Evolutionary conservation across 2,113 vertebrate genomes (phyloP), one percentile per base, ranked within the genome.

Genomic region (Triplophysa rosa): DNA sequence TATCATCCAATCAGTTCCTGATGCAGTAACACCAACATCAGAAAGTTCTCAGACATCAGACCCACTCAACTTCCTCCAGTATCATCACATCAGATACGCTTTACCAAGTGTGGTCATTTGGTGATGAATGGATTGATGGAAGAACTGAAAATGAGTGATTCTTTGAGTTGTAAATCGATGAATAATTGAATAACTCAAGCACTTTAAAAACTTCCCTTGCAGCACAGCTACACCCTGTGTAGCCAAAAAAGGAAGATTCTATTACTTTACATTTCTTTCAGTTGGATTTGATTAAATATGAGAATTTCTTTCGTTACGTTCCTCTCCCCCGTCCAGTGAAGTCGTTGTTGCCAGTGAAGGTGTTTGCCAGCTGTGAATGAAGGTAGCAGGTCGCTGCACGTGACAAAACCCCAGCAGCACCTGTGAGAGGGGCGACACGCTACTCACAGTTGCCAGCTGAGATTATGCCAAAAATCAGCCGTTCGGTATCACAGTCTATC

Each of bases 401-500:
- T 94, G 95, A 91, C 91, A 90, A 92, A 96, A 97, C 93, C 96
- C 93, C 95, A 94, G 93, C 86, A 88, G 91, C 92, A 89, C 90
- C 95, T 90, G 95, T 95, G 96, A 94, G 93, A 87, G 78, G 78
- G 89, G 76, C 85, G 85, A 77, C 68, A 71, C 88, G 90, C 85
- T 88, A 87, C 95, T 95, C 96, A 98, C 96, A 98, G 96, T 98
- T 97, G 96, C 96, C 96, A 97, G 96, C 95, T 98, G 96, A 98
- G 96, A 98, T 98, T 98, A 95, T 91, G 88, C 95, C 95, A 95
- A 86, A 86, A 87, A 91, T 91, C 91, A 96, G 95, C 94, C 12
- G 56, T 17, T 8, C 9, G 45, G n/a, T 45, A 2, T 8, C 10
- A 10, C 7, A 16, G 8, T 6, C 47, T 14, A 17, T 24, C 75